A percentile compares a stretch with the other conserved stretches of the same genome.
phyloP scores from a whole-genome alignment of 2,888 invertebrate species.

The Dyspetes luteomarginatus region DNA sequence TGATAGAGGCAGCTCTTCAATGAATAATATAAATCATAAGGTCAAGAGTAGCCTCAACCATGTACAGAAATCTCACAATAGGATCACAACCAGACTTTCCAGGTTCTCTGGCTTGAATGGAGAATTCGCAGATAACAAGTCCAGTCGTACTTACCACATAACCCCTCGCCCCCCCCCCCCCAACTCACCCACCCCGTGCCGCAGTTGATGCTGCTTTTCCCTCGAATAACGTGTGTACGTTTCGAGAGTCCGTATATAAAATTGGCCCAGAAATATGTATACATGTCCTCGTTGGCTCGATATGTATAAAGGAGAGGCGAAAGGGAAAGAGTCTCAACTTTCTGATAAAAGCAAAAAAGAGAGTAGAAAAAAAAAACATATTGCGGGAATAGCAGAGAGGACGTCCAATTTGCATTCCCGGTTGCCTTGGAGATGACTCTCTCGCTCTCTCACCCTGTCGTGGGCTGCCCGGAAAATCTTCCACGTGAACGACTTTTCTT shows the following conservation, averaged over 20 bases:
- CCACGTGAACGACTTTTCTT: no score
- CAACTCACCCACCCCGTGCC: neutral
- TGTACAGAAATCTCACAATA: neutral
- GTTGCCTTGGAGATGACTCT: slow-evolving; percentile 55
- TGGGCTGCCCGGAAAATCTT: no score
- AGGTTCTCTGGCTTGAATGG: slow-evolving; percentile 4
- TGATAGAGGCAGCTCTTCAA: neutral
- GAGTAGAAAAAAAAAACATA: slow-evolving; percentile 27
- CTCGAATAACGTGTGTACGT: slow-evolving; percentile 23
- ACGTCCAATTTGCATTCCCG: slow-evolving; percentile 66
- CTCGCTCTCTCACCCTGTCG: neutral
- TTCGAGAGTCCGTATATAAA: slow-evolving; percentile 29
- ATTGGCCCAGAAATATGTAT: slow-evolving; percentile 47
- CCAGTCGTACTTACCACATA: neutral
- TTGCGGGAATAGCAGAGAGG: slow-evolving; percentile 41
- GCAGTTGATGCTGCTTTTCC: no score
- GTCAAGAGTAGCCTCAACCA: neutral
- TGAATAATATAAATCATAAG: neutral
- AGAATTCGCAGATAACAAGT: slow-evolving; percentile 26
- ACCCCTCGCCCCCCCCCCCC: neutral
- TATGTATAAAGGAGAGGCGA: slow-evolving; percentile 4
- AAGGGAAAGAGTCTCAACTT: slow-evolving; percentile 45
- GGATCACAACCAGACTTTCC: slow-evolving; percentile 4
- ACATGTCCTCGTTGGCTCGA: slow-evolving; percentile 9
- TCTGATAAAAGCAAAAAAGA: slow-evolving; percentile 26